Evolutionary conservation across 2,888 invertebrate genomes (phyloP), one percentile per base, ranked within the genome.

Genomic region (Ormyrus labotus): DNA sequence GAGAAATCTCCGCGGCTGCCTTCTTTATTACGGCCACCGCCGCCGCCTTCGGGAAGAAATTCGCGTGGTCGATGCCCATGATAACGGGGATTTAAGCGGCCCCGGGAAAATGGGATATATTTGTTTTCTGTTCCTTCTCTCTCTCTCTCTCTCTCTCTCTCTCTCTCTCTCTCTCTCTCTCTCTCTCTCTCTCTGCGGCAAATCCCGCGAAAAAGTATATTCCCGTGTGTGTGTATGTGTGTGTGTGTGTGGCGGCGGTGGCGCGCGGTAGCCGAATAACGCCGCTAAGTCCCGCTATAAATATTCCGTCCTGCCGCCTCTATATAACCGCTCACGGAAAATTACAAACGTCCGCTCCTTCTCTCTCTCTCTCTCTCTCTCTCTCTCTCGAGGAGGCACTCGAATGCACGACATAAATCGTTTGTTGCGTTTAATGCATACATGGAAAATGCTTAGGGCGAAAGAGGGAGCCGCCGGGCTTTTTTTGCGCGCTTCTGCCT

Each of bases 361-460:
- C 1, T 19, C 19, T 19, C 1, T 19, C 19, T 19, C 19, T 19
- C 19, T 19, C 19, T 0, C 19, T 19, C 19, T 19, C 19, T 19
- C 19, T 2, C 19, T 1, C 19, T 19, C 19, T 19, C 19, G 19
- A 19, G 19, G 19, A 19, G 19, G 19, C 19, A 19, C 2, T 19
- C 19, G 19, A 19, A 19, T 19, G 19, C 19, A 19, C 61, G 58
- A 69, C 61, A 51, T 67, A 68, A 73, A 72, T 73, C 72, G 78
- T 82, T 78, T 80, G 75, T 81, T 83, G 81, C 70, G 79, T 67
- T 79, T 73, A 64, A 50, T 57, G 13, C 68, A 77, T 70, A 53
- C 19, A 19, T 57, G n/a, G 48, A 58, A 69, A 55, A 63, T 34
- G 13, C 51, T 58, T 58, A 6, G 9, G 47, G 48, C 10, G 69